Evolutionary conservation across 2,113 vertebrate species (phyloP).

Genomic region (Gambusia affinis): DNA sequence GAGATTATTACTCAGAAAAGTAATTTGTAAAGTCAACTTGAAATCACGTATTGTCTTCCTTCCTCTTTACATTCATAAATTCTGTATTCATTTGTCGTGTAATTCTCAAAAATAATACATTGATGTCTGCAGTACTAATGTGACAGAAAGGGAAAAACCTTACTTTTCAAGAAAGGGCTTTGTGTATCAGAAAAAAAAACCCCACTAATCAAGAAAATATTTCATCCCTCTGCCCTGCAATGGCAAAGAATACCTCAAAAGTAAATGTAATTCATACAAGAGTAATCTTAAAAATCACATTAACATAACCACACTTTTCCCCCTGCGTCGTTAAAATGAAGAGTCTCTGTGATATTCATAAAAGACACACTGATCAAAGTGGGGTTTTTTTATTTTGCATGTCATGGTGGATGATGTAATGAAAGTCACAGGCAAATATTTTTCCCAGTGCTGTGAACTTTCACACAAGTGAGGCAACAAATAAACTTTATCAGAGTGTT

Average conservation of each 20-base stretch:
- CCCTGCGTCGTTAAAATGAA: background rate
- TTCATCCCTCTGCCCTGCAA: background rate
- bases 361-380: background rate
- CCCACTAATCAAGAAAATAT: background rate
- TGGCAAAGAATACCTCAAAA: background rate
- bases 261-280: no score
- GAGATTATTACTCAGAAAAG: no score
- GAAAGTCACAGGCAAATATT: slow-evolving; percentile 2
- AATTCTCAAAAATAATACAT: no score
- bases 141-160: no score
- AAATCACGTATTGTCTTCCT: no score
- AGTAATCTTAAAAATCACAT: background rate
- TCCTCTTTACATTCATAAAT: no score
- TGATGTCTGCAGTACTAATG: no score
- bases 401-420: background rate
- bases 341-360: background rate
- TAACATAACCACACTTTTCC: background rate
- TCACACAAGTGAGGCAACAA: slow-evolving; percentile 20
- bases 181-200: background rate
- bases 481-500: slow-evolving; percentile 37
- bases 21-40: no score
- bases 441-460: slow-evolving; percentile 9
- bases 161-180: no score
- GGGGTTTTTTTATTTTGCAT: background rate
- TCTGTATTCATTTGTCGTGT: no score